Evolutionary conservation across 2,797 vertebrate genomes (phyloP).

Genomic region (Pangasius sanitwongsei): DNA sequence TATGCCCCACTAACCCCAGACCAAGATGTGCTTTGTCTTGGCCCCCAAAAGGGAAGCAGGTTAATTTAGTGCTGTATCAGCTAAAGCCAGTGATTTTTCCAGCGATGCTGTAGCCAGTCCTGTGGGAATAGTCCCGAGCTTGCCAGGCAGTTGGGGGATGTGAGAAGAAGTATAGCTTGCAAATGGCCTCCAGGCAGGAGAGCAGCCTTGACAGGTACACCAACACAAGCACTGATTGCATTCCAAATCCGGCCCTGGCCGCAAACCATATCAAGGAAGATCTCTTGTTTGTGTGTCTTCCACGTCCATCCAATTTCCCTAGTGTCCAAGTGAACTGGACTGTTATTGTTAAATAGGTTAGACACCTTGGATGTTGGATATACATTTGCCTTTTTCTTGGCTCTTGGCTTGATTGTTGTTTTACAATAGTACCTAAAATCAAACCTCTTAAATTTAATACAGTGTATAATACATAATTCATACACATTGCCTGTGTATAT

Average conservation of each 20-base stretch:
- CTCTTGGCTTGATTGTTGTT: neutral
- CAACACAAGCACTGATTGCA: constrained; percentile 59
- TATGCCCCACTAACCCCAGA: constrained; percentile 45
- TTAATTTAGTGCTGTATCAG: constrained; percentile 73
- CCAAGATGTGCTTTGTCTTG: constrained; percentile 60
- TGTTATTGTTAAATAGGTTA: constrained; percentile 23
- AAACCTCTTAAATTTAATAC: neutral
- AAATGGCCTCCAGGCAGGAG: constrained; percentile 71
- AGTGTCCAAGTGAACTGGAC: constrained; percentile 18
- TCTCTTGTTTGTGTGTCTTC: constrained; percentile 39
- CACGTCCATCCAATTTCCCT: constrained; percentile 35
- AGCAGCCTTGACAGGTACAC: constrained; percentile 73
- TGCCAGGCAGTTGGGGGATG: constrained; percentile 62
- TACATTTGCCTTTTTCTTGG: neutral
- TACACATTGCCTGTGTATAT: neutral
- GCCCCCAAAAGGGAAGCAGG: constrained; percentile 68
- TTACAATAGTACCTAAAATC: neutral
- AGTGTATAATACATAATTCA: constrained; percentile 23
- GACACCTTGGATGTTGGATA: neutral
- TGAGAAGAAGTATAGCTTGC: constrained; percentile 64
- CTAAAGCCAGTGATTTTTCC: constrained; percentile 68
- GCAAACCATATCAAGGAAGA: constrained; percentile 65
- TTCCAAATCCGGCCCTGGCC: constrained; percentile 68
- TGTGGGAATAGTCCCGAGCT: constrained; percentile 64
- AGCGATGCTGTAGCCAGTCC: constrained; percentile 66